Percentiles rank a stretch among this genome's conserved stretches.
Conservation (phyloP, 2,113 vertebrate species). For the Podocnemis expansa region DNA sequence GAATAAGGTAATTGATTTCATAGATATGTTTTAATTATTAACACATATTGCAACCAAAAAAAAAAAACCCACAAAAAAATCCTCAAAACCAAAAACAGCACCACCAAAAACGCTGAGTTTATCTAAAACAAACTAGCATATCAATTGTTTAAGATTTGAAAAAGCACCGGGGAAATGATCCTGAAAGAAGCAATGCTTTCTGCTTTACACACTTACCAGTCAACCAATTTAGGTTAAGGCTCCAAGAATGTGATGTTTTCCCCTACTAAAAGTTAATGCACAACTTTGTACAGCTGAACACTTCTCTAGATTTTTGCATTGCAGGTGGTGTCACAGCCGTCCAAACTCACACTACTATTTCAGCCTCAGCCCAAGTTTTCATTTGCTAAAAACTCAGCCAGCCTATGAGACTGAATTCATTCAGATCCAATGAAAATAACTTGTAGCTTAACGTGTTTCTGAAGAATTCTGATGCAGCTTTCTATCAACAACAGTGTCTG, state of each 20-base stretch:
- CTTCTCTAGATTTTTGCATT: not conserved
- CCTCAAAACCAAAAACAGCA: no score
- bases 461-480: not conserved
- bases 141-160: no score
- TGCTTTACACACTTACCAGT: not conserved
- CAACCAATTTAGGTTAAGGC: not conserved
- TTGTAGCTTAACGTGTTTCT: not conserved
- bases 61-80: no score
- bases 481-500: not conserved
- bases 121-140: no score
- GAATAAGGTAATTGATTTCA: no score
- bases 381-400: slow-evolving; percentile 36
- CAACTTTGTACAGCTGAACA: not conserved
- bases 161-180: no score
- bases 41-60: no score
- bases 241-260: not conserved
- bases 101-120: no score
- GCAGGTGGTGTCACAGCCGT: not conserved
- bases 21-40: no score
- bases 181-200: not conserved
- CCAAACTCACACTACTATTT: not conserved
- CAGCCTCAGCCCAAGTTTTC: not conserved
- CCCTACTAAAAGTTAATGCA: not conserved
- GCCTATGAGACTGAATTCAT: slow-evolving; percentile 24
- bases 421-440: not conserved